These are phyloP conservation scores for Polyergus mexicanus DNA, from an alignment of 1,140 invertebrate genomes.

Conservation along the genomic window DNA sequence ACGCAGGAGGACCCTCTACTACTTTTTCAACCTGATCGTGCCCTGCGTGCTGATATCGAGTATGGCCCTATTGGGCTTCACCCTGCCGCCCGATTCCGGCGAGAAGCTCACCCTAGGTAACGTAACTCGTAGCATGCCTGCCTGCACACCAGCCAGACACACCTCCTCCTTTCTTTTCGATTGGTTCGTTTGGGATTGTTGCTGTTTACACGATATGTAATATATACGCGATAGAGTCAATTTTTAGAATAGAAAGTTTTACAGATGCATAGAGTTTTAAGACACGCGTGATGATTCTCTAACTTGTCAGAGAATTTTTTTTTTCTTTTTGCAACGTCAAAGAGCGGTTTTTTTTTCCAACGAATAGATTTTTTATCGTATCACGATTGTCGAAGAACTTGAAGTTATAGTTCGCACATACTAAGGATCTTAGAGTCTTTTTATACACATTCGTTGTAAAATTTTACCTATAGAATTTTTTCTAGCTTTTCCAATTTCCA, in stretches of 20 bases:
- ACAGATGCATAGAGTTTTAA: neutral
- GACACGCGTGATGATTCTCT: neutral
- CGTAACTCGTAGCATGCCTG: constrained; percentile 80
- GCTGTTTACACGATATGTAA: constrained; percentile 57
- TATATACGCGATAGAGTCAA: constrained; percentile 47
- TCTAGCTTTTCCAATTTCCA: neutral
- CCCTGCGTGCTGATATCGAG: constrained; percentile 99
- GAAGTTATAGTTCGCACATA: neutral
- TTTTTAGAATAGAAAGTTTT: constrained; percentile 13
- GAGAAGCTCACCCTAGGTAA: constrained; percentile 99
- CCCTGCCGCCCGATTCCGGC: constrained; percentile 98
- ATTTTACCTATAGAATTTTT: constrained; percentile 3
- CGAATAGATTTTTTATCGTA: neutral
- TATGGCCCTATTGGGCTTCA: constrained; percentile 99
- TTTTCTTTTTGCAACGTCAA: neutral
- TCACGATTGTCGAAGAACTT: constrained; percentile 5
- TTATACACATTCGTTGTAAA: neutral
- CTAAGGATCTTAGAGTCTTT: neutral
- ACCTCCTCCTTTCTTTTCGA: constrained; percentile 61
- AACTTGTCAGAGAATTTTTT: neutral
- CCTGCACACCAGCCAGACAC: constrained; percentile 75
- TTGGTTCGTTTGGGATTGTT: constrained; percentile 63
- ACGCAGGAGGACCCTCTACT: constrained; percentile 98
- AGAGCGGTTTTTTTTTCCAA: neutral
- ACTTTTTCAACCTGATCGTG: constrained; percentile 99